phyloP scores from a whole-genome alignment of 1,140 invertebrate genomes.

The Trichonephila clavipes region DNA sequence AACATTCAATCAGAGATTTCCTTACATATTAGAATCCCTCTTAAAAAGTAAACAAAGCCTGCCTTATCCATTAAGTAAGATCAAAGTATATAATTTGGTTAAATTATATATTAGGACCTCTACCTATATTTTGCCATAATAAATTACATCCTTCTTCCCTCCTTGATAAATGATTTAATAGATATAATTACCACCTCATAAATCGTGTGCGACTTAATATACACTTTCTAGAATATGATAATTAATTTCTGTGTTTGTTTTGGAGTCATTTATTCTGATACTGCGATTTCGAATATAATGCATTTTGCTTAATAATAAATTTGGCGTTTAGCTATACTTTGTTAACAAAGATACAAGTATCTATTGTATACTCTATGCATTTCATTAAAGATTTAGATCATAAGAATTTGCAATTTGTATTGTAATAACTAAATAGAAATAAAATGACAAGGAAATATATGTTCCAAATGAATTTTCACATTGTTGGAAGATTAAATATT shows the following conservation, averaged over 20 bases:
- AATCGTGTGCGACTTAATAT: background rate
- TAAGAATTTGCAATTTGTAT: no score
- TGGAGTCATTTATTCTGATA: background rate
- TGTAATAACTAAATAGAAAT: no score
- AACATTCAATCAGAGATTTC: no score
- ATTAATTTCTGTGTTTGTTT: background rate
- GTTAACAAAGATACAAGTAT: no score
- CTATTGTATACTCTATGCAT: no score
- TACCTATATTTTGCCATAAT: background rate
- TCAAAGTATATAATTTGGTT: background rate
- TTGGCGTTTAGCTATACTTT: background rate
- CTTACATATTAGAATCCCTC: no score
- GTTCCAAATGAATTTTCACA: no score
- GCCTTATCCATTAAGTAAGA: no score
- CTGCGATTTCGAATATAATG: background rate
- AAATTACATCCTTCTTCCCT: background rate
- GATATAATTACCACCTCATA: conserved; percentile 5
- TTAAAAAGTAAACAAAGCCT: no score
- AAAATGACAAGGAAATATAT: no score
- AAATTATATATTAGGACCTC: background rate
- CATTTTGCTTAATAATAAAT: conserved; percentile 13
- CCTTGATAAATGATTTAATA: conserved; percentile 48
- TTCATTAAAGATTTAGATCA: no score
- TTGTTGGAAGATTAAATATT: no score
- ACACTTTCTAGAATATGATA: background rate